A percentile compares a stretch with the other conserved stretches of the same genome.
phyloP scores from a whole-genome alignment of 2,113 vertebrate species.

The Camelus dromedarius region DNA sequence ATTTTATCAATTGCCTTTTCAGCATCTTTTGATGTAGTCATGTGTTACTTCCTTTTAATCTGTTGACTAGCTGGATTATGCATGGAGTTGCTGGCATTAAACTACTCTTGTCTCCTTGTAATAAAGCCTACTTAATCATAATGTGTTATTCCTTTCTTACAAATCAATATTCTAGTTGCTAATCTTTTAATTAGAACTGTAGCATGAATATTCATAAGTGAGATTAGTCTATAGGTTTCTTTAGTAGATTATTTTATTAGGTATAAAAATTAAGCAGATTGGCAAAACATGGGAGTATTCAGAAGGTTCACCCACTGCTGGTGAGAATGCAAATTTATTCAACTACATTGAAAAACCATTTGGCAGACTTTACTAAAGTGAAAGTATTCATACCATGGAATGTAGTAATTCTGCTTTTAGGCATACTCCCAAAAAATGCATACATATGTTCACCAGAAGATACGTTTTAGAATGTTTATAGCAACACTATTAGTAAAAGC shows the following conservation, averaged over 20 bases:
- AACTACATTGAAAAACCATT: not conserved
- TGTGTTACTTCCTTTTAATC: conserved; percentile 6
- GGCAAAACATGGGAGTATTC: not conserved
- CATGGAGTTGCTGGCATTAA: not conserved
- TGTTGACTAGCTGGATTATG: not conserved
- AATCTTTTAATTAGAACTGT: conserved; percentile 56
- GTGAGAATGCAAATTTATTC: conserved; percentile 38
- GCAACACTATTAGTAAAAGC: not conserved
- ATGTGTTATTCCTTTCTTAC: conserved; percentile 10
- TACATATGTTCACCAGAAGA: not conserved
- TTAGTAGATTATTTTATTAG: not conserved
- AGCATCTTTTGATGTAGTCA: not conserved
- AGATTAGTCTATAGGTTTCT: not conserved
- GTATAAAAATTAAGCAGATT: not conserved
- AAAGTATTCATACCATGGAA: conserved; percentile 35
- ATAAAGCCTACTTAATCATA: conserved; percentile 46
- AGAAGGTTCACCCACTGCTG: not conserved
- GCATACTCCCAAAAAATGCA: not conserved
- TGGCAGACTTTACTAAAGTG: conserved; percentile 12
- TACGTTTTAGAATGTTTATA: conserved; percentile 50
- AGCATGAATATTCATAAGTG: conserved; percentile 18
- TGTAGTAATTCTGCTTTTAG: conserved; percentile 7
- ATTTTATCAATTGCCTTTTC: conserved; percentile 34
- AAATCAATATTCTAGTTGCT: conserved; percentile 10
- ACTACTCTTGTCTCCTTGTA: conserved; percentile 26